phyloP scores from a whole-genome alignment of 2,888 invertebrate species.

The Exephanes ischioxanthus region DNA sequence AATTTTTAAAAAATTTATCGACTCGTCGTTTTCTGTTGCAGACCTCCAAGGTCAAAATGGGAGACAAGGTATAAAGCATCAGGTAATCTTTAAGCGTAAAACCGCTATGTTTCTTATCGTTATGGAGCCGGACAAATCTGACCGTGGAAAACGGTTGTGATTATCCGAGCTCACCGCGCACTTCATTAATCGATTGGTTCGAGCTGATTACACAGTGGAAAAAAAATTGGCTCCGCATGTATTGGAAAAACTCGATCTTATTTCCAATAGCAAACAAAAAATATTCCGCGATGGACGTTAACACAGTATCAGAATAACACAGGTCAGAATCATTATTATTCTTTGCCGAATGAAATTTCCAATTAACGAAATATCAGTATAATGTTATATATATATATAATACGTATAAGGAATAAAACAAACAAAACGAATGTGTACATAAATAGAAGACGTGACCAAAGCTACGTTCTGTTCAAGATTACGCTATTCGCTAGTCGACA shows the following conservation, averaged over 20 bases:
- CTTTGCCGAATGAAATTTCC: constrained; percentile 51
- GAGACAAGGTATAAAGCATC: constrained; percentile 86
- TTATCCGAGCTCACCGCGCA: constrained; percentile 31
- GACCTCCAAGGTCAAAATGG: constrained; percentile 93
- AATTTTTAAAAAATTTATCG: too few relatives aligned
- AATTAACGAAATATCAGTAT: constrained; percentile 58
- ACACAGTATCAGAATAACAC: neutral
- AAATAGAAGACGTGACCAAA: constrained; percentile 54
- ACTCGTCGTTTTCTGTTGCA: constrained; percentile 68
- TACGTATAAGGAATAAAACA: constrained; percentile 45
- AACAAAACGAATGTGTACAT: constrained; percentile 61
- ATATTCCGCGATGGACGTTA: constrained; percentile 45
- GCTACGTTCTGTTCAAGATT: constrained; percentile 30
- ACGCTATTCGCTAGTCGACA: constrained; percentile 7
- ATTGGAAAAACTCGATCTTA: constrained; percentile 12
- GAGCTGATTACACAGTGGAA: constrained; percentile 25
- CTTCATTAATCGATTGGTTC: constrained; percentile 40
- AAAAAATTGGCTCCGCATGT: neutral
- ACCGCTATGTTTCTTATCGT: constrained; percentile 50
- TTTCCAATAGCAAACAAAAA: constrained; percentile 34
- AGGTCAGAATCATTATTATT: constrained; percentile 52
- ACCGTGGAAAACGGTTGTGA: constrained; percentile 21
- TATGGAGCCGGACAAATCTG: constrained; percentile 30
- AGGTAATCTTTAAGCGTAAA: constrained; percentile 22
- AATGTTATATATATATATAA: constrained; percentile 58